These are phyloP conservation scores for Zaprionus ornatus DNA, from an alignment of 1,140 invertebrate genomes.

Conservation along the genomic window DNA sequence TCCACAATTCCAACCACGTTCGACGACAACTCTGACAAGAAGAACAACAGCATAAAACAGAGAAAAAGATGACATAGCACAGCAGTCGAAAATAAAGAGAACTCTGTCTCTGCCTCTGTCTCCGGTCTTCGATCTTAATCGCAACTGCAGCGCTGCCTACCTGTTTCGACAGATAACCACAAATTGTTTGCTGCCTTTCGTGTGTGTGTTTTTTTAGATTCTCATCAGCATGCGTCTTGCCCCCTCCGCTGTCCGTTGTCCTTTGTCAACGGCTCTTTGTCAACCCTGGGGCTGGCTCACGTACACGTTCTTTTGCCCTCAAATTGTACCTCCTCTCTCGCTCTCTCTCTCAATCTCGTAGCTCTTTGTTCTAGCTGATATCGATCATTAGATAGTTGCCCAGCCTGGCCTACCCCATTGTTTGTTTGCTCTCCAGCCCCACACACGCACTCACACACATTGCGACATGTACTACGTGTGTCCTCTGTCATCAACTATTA, in stretches of 20 bases:
- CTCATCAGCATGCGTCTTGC: slow-evolving; percentile 48
- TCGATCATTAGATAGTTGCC: slow-evolving; percentile 53
- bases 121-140: slow-evolving; percentile 39
- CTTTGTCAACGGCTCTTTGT: slow-evolving; percentile 51
- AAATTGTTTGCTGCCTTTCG: slow-evolving; percentile 52
- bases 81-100: neutral
- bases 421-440: slow-evolving; percentile 15
- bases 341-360: neutral
- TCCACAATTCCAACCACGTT: slow-evolving; percentile 34
- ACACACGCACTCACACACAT: slow-evolving; percentile 23
- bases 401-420: slow-evolving; percentile 25
- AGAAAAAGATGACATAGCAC: slow-evolving; percentile 40
- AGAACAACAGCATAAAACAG: slow-evolving; percentile 2
- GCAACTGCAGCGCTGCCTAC: slow-evolving; percentile 25
- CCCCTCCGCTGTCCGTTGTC: slow-evolving; percentile 22
- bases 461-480: slow-evolving; percentile 52
- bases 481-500: slow-evolving; percentile 56
- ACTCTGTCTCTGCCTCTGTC: neutral
- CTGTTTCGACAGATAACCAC: slow-evolving; percentile 56
- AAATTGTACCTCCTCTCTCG: slow-evolving; percentile 19
- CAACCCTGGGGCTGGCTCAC: slow-evolving; percentile 38
- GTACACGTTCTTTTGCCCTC: slow-evolving; percentile 16
- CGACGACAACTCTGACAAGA: slow-evolving; percentile 15
- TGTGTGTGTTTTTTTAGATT: slow-evolving; percentile 43
- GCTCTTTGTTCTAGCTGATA: slow-evolving; percentile 53